phyloP scores from a whole-genome alignment of 2,113 vertebrate species.

The Ailurus styani region DNA sequence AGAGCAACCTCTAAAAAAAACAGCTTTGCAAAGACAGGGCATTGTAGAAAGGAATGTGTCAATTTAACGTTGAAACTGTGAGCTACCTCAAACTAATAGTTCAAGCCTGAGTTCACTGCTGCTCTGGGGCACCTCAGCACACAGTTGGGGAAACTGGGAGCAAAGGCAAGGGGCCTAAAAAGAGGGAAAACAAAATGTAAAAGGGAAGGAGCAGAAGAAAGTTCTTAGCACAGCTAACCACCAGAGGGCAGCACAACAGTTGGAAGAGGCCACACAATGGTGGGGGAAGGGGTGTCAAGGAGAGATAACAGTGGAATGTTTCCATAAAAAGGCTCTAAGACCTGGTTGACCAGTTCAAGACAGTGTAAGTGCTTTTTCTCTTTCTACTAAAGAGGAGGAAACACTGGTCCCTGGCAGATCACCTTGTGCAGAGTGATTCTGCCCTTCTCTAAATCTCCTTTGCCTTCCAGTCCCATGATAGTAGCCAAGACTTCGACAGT shows the following conservation, averaged over 20 bases:
- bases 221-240: conserved; percentile 27
- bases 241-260: conserved; percentile 62
- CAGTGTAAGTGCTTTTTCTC: background rate
- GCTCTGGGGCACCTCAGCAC: background rate
- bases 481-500: background rate
- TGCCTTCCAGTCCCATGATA: background rate
- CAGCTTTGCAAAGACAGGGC: background rate
- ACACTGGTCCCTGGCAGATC: background rate
- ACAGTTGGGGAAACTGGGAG: conserved; percentile 22
- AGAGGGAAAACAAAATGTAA: background rate
- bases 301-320: background rate
- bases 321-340: background rate
- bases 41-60: background rate
- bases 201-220: background rate
- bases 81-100: background rate
- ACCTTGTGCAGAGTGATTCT: background rate
- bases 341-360: background rate
- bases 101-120: background rate
- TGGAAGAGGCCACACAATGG: background rate
- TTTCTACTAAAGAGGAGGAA: background rate
- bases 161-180: background rate
- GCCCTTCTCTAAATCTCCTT: background rate
- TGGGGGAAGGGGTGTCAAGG: background rate
- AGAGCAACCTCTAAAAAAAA: background rate
- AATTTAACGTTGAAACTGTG: background rate